Evolutionary conservation across 53 echinoderm and acorn worm species (phyloP), one percentile per base, ranked within the genome.

Genomic region (Echinarachnius parma): DNA sequence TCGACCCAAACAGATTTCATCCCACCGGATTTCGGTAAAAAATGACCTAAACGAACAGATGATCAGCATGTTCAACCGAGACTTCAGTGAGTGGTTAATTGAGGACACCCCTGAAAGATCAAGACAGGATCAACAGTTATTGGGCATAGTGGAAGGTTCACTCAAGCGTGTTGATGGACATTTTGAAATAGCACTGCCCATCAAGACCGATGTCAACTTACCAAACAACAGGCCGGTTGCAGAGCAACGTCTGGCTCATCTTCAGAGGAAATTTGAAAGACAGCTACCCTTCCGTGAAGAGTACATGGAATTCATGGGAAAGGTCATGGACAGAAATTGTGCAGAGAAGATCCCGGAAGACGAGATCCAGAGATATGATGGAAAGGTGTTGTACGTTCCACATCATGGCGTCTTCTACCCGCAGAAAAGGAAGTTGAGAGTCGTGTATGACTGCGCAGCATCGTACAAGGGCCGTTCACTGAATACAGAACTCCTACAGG

Each of bases 111-210:
- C 36, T 16, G 66, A 86, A 48, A 80, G 50, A 14, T 63, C 79
- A 14, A 1, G 24, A 36, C 75, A 76, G 10, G 82, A 76, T 32
- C 47, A 64, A 14, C 23, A 30, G 5, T 53, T 62, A 7, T 19
- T 62, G 37, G 13, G 31, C 8, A 28, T 21, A 4, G 61, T 64
- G 22, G 62, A 52, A 3, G 34, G 62, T 21, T 53, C 42, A 35
- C 22, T 22, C 20, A 63, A 54, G 62, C 33, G 50, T 25, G 61
- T 21, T 8, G 68, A 71, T 54, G 78, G 77, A 2, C 85, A 85
- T 36, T 89, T 58, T 45, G 39, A 80, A 44, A 81, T 81, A 15
- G 85, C 48, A 8, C 64, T 88, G 9, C 84, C 81, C 25, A 25
- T 31, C 20, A 58, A 75, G 8, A 21, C 52, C 28, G 53, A 77